phyloP scores from a whole-genome alignment of 1,140 invertebrate species.

The Lucilia sericata region DNA sequence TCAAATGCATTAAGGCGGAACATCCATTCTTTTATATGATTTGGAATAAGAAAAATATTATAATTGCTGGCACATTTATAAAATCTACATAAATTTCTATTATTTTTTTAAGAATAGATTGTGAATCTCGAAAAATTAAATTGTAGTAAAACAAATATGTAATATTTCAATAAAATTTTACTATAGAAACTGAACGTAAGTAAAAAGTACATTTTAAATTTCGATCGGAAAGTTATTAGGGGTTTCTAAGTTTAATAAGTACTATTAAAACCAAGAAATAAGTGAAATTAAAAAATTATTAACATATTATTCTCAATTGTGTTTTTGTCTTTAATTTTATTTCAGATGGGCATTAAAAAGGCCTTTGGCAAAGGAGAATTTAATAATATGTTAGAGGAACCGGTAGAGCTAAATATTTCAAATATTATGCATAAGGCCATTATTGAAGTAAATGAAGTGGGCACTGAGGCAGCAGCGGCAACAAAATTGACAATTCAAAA shows the following conservation, averaged over 20 bases:
- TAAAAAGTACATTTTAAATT: too few species aligned
- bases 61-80: slow-evolving; percentile 62
- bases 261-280: too few species aligned
- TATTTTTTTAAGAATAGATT: too few species aligned
- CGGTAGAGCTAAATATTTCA: slow-evolving; percentile 68
- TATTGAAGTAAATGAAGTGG: slow-evolving; percentile 75
- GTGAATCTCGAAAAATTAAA: too few species aligned
- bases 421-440: slow-evolving; percentile 73
- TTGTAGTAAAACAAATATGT: too few species aligned
- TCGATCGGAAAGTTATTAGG: too few species aligned
- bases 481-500: slow-evolving; percentile 66
- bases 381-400: slow-evolving; percentile 69
- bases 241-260: too few species aligned
- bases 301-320: too few species aligned
- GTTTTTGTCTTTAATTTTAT: slow-evolving; percentile 32
- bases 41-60: slow-evolving; percentile 64
- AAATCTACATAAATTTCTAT: slow-evolving; percentile 48
- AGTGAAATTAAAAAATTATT: too few species aligned
- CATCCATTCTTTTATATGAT: slow-evolving; percentile 63
- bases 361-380: slow-evolving; percentile 74
- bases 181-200: too few species aligned
- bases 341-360: slow-evolving; percentile 72
- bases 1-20: slow-evolving; percentile 55
- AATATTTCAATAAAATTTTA: too few species aligned
- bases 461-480: slow-evolving; percentile 72